Base-by-base conservation (phyloP, 92 coral and sea anemone genomes). In the Bergia sp. region DNA sequence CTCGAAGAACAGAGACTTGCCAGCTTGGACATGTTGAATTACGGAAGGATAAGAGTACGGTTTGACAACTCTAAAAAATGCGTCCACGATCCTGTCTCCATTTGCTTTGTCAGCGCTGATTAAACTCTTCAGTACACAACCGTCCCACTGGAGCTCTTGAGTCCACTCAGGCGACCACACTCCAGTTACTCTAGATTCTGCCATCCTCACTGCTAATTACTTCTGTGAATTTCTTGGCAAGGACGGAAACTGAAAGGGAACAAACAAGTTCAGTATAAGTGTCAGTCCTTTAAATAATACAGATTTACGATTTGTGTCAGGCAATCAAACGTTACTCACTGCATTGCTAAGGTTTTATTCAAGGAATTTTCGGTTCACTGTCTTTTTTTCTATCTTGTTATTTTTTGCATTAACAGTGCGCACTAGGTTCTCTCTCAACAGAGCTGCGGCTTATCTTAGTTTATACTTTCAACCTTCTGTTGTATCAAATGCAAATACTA, bases 101-200 rank as follows among this genome's bases (percentile, higher is more conserved):
- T 38, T 13, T 73, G 15, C 16, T 6, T 73, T 73, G 29, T 73
- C 43, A 11, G 77, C 77, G 29, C 77, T 73, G 0, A 73, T 73
- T 38, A 73, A 5, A 38, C 77, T 73, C 43, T 73, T 73, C 15
- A 73, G 77, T 13, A 73, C 0, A 73, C 41, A 73, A 23, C 77
- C 77, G 29, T 73, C 77, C 77, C 77, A 73, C 45, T n/a, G 45
- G 5, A 73, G 77, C 10, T 73, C 20, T 73, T 73, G 77, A 13
- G 15, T 73, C 77, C 77, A 73, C 43, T 73, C 42, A 11, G 77
- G 77, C 16, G 77, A 73, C 77, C 77, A 73, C 43, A 73, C 77
- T 36, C 77, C 77, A 7, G 42, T 38, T 4, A 73, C 77, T 23
- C 36, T 73, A 4, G 77, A 5, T 36, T 73, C 29, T 11, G 40